A percentile compares a stretch with the other conserved stretches of the same genome.
Conservation (phyloP, 2,797 vertebrate species). For the Cyclura pinguis region DNA sequence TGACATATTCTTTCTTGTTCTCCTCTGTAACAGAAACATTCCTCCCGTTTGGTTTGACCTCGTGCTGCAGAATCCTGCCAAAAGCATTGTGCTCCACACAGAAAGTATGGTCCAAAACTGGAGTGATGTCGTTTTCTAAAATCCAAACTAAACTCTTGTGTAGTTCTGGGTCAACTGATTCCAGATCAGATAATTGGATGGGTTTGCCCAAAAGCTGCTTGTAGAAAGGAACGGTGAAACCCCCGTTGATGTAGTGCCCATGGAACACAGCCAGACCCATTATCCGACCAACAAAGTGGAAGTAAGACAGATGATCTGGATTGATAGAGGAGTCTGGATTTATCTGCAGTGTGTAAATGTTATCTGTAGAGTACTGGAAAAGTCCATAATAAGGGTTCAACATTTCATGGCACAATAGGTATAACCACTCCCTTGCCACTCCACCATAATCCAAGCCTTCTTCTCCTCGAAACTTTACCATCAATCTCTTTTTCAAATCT, state of each 20-base stretch:
- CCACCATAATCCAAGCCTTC: constrained; percentile 97
- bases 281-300: constrained; percentile 97
- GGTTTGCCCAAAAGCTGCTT: constrained; percentile 97
- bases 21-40: constrained; percentile 95
- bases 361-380: constrained; percentile 98
- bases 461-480: constrained; percentile 98
- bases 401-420: constrained; percentile 97
- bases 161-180: constrained; percentile 95
- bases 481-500: constrained; percentile 95
- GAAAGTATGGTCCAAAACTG: constrained; percentile 95
- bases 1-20: constrained; percentile 98
- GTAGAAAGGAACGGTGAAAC: constrained; percentile 97
- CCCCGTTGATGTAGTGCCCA: constrained; percentile 97
- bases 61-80: constrained; percentile 94
- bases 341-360: constrained; percentile 98
- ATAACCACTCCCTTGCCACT: constrained; percentile 97
- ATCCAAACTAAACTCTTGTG: constrained; percentile 99
- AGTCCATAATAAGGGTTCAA: constrained; percentile 97
- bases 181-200: constrained; percentile 95
- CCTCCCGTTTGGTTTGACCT: constrained; percentile 95
- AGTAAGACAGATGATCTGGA: constrained; percentile 97
- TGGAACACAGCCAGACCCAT: constrained; percentile 98
- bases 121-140: constrained; percentile 96
- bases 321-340: constrained; percentile 98
- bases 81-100: constrained; percentile 98